A percentile compares a stretch with the other conserved stretches of the same genome.
These are phyloP conservation scores for Donacobius atricapilla DNA, from an alignment of 2,113 vertebrate genomes.

Conservation along the genomic window DNA sequence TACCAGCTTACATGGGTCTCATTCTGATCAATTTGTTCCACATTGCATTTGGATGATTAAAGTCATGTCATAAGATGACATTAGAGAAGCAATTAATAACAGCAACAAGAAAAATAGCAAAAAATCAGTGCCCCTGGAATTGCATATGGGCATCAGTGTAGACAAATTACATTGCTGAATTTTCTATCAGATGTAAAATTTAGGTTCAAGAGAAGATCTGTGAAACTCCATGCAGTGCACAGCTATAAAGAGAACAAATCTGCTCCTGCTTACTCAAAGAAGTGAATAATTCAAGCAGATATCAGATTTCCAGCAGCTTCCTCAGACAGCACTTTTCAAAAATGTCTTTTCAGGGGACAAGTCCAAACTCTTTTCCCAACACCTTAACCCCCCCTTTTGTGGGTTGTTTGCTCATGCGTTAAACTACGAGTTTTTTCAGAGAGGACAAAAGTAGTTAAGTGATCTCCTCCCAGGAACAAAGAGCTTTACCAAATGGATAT, in stretches of 20 bases:
- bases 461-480: not conserved
- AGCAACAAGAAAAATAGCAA: not conserved
- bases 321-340: not conserved
- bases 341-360: not conserved
- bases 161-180: not conserved
- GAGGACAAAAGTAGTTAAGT: not conserved
- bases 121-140: not conserved
- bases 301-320: not conserved
- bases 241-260: not conserved
- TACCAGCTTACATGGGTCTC: not conserved
- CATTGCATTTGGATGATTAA: not conserved
- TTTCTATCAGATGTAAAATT: not conserved
- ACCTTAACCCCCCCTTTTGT: not conserved
- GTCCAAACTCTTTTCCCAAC: not conserved
- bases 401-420: not conserved
- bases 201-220: not conserved
- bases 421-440: not conserved
- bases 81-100: not conserved
- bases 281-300: not conserved
- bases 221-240: not conserved
- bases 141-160: not conserved
- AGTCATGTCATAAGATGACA: not conserved
- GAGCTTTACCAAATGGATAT: not conserved
- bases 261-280: not conserved
- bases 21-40: not conserved